Percentiles rank a stretch among this genome's conserved stretches.
phyloP scores from a whole-genome alignment of 2,888 invertebrate genomes.

The Autographa gamma region DNA sequence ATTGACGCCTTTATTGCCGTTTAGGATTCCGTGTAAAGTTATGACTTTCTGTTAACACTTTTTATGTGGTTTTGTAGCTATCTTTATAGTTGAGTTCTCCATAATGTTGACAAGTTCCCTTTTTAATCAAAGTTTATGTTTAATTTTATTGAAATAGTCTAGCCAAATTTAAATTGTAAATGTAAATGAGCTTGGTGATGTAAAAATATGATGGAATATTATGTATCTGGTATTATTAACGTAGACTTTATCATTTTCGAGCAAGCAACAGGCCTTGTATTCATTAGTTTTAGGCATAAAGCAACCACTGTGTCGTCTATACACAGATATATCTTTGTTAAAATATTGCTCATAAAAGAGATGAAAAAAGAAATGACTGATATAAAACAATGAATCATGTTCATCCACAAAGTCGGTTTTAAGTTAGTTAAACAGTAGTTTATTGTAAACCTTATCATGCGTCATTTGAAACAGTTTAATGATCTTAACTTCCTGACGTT shows the following conservation, averaged over 20 bases:
- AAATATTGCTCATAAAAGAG: slow-evolving; percentile 40
- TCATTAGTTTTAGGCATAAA: slow-evolving; percentile 55
- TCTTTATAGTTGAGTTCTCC: slow-evolving; percentile 31
- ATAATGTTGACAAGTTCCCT: not conserved
- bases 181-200: not conserved
- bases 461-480: slow-evolving; percentile 42
- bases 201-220: slow-evolving; percentile 3
- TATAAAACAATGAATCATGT: slow-evolving; percentile 53
- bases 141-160: not conserved
- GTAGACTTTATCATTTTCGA: slow-evolving; percentile 56
- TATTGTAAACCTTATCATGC: slow-evolving; percentile 46
- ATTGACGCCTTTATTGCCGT: slow-evolving; percentile 69
- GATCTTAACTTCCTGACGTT: slow-evolving; percentile 27
- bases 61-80: slow-evolving; percentile 23
- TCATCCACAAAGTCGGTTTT: slow-evolving; percentile 57
- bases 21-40: slow-evolving; percentile 45
- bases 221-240: slow-evolving; percentile 3
- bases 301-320: slow-evolving; percentile 49
- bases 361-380: slow-evolving; percentile 46
- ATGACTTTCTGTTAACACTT: slow-evolving; percentile 17
- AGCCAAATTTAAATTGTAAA: not conserved
- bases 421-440: slow-evolving; percentile 55
- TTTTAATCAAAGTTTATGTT: too few species aligned
- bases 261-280: slow-evolving; percentile 46
- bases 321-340: slow-evolving; percentile 51